phyloP scores from a whole-genome alignment of 2,888 invertebrate genomes.

The Augochlorella aurata region DNA sequence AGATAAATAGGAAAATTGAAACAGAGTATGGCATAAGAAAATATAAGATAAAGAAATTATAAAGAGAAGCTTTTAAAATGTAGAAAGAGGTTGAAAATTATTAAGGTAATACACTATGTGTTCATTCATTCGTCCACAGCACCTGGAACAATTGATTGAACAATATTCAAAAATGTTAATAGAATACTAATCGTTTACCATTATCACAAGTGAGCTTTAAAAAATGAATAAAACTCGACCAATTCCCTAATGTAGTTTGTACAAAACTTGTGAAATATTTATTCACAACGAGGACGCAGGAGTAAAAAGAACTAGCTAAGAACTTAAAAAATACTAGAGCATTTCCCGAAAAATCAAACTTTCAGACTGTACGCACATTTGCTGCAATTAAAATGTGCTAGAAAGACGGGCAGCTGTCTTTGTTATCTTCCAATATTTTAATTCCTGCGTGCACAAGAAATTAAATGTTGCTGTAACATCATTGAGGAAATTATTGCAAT shows the following conservation, averaged over 20 bases:
- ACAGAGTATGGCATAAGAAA: constrained; percentile 47
- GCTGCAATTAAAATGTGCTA: constrained; percentile 61
- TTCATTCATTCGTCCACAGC: constrained; percentile 59
- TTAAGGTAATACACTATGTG: constrained; percentile 48
- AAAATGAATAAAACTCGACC: constrained; percentile 12
- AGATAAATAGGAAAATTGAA: constrained; percentile 11
- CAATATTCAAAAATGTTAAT: constrained; percentile 40
- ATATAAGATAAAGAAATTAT: constrained; percentile 24
- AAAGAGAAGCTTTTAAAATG: constrained; percentile 46
- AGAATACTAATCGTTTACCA: constrained; percentile 12
- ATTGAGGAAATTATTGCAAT: constrained; percentile 39
- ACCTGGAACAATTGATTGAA: constrained; percentile 61
- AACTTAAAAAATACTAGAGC: constrained; percentile 54
- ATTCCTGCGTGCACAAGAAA: constrained; percentile 59
- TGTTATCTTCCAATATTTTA: constrained; percentile 51
- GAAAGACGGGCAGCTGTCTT: constrained; percentile 53
- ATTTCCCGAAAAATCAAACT: constrained; percentile 55
- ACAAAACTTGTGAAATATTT: constrained; percentile 41
- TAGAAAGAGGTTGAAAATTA: constrained; percentile 40
- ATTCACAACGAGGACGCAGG: constrained; percentile 58
- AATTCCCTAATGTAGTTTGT: constrained; percentile 35
- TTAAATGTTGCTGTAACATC: constrained; percentile 44
- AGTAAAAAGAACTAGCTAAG: constrained; percentile 59
- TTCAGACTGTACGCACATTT: constrained; percentile 56
- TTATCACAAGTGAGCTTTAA: constrained; percentile 13